These are phyloP conservation scores for Chaetogeoica ovagalla DNA, from an alignment of 2,888 invertebrate species.

Conservation along the genomic window DNA sequence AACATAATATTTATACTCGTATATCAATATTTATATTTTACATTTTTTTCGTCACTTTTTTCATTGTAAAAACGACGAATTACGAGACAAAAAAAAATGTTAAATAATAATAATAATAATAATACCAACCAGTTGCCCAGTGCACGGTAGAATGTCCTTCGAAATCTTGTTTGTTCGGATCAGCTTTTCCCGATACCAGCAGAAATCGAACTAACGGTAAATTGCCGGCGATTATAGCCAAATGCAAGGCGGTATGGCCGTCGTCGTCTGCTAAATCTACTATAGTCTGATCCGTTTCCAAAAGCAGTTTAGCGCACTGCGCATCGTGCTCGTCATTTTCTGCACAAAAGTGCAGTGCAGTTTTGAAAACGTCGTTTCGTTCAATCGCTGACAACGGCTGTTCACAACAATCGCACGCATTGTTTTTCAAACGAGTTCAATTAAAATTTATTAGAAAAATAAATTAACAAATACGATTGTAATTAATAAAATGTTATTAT, in stretches of 20 bases:
- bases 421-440: not conserved
- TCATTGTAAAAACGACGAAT: not conserved
- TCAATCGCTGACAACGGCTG: constrained; percentile 69
- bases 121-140: constrained; percentile 96
- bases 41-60: too few relatives aligned
- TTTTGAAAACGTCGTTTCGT: constrained; percentile 80
- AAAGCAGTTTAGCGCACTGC: constrained; percentile 70
- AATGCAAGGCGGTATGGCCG: constrained; percentile 91
- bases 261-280: constrained; percentile 86
- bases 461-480: too few relatives aligned
- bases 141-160: constrained; percentile 95
- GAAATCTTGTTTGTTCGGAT: constrained; percentile 86
- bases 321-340: constrained; percentile 67
- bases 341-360: constrained; percentile 92
- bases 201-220: constrained; percentile 82
- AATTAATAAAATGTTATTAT: too few relatives aligned
- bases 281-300: constrained; percentile 83
- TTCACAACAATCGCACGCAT: not conserved
- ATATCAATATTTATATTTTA: too few relatives aligned
- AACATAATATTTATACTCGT: too few relatives aligned
- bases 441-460: too few relatives aligned
- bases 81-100: too few relatives aligned
- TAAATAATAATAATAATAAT: too few relatives aligned
- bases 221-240: constrained; percentile 93
- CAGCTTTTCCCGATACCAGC: constrained; percentile 83